phyloP scores from a whole-genome alignment of 2,113 vertebrate genomes.

The Dermatemys mawii region DNA sequence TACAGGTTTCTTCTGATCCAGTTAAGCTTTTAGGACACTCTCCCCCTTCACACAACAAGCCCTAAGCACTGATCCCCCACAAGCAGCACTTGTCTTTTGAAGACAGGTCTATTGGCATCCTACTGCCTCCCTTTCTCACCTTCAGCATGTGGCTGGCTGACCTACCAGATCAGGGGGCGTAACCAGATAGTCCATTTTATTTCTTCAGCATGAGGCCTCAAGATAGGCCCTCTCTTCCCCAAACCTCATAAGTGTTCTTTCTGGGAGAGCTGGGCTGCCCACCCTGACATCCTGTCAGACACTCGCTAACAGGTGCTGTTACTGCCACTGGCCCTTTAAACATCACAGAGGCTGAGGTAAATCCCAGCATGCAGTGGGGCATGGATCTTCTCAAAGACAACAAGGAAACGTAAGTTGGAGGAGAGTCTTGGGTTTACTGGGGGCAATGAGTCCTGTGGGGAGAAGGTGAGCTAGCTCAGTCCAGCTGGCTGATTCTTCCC shows the following conservation, averaged over 20 bases:
- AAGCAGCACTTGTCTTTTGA: neutral
- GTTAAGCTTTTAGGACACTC: neutral
- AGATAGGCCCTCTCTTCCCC: neutral
- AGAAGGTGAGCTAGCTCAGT: neutral
- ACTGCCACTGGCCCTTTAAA: neutral
- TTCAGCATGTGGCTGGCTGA: neutral
- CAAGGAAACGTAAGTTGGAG: neutral
- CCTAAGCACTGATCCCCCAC: neutral
- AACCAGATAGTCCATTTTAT: neutral
- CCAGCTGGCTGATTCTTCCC: neutral
- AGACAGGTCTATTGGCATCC: neutral
- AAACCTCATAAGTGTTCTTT: neutral
- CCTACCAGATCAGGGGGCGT: neutral
- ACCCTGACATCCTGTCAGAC: neutral
- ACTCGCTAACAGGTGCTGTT: neutral
- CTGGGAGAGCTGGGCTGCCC: neutral
- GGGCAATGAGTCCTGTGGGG: neutral
- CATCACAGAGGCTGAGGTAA: neutral
- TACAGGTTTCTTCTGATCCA: neutral
- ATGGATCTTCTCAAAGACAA: neutral
- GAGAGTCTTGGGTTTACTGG: neutral
- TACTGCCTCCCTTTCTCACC: neutral
- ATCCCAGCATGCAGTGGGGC: neutral
- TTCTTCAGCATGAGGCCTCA: neutral
- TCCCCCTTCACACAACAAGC: neutral